Percentiles rank a stretch among this genome's conserved stretches.
Conservation (phyloP, 2,797 vertebrate species). For the Rhabdophis nuchalis region DNA sequence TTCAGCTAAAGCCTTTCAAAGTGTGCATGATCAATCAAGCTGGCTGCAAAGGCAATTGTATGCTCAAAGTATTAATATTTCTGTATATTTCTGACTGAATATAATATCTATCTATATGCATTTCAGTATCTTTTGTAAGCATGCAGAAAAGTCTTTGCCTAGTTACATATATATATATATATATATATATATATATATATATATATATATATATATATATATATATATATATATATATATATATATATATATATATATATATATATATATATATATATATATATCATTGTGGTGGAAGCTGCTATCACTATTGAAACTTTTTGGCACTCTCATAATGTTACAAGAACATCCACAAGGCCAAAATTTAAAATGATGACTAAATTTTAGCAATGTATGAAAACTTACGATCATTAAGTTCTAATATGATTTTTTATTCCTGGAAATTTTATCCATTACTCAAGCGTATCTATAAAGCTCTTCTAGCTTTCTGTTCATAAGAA, state of each 20-base stretch:
- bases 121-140: not conserved
- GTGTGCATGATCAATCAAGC: not conserved
- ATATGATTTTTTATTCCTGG: not conserved
- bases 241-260: too few relatives aligned
- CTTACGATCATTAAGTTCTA: not conserved
- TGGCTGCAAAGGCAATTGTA: not conserved
- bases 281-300: too few relatives aligned
- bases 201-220: too few relatives aligned
- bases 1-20: not conserved
- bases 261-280: too few relatives aligned
- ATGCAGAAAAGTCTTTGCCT: not conserved
- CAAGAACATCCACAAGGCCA: not conserved
- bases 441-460: not conserved
- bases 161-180: too few relatives aligned
- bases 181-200: too few relatives aligned
- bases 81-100: not conserved
- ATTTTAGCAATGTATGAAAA: not conserved
- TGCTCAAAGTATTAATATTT: not conserved
- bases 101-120: not conserved
- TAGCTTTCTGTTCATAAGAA: not conserved
- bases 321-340: not conserved
- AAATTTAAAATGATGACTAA: not conserved
- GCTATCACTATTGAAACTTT: not conserved
- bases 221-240: too few relatives aligned
- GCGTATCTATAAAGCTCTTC: not conserved